These are phyloP conservation scores for Chymomyza fuscimana DNA, from an alignment of 2,888 invertebrate species.

Conservation along the genomic window DNA sequence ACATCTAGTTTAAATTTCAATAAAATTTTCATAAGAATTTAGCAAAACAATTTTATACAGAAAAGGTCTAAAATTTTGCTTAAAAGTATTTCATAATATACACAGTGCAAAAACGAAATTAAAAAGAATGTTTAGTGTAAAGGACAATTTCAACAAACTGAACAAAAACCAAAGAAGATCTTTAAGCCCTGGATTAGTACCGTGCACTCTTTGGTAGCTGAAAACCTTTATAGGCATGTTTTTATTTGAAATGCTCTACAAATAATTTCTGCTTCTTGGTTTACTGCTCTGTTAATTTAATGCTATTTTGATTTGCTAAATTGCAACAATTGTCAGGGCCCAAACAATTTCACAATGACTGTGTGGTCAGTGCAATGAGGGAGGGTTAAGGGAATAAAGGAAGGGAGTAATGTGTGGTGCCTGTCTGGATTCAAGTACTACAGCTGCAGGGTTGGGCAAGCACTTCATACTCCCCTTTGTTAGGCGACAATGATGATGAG, in stretches of 20 bases:
- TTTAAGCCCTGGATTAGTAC: not conserved
- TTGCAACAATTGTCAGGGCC: slow-evolving; percentile 1
- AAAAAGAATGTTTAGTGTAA: too few relatives aligned
- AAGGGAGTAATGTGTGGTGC: not conserved
- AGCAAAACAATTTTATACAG: too few relatives aligned
- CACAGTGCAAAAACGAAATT: too few relatives aligned
- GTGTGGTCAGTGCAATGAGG: not conserved
- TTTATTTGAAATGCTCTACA: not conserved
- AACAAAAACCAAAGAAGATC: too few relatives aligned
- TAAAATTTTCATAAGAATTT: too few relatives aligned
- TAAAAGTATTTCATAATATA: too few relatives aligned
- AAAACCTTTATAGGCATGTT: not conserved
- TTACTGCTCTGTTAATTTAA: slow-evolving; percentile 42
- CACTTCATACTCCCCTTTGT: not conserved
- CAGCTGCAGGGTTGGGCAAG: not conserved
- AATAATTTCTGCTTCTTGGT: not conserved
- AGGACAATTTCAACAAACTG: too few relatives aligned
- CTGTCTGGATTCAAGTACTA: not conserved
- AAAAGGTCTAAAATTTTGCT: too few relatives aligned
- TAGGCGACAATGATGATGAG: not conserved
- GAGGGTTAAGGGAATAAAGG: not conserved
- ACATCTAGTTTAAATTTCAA: too few relatives aligned
- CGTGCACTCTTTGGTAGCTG: not conserved
- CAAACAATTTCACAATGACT: not conserved
- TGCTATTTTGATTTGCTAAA: slow-evolving; percentile 47